phyloP scores from a whole-genome alignment of 2,113 vertebrate species.

The Aspiorhynchus laticeps region DNA sequence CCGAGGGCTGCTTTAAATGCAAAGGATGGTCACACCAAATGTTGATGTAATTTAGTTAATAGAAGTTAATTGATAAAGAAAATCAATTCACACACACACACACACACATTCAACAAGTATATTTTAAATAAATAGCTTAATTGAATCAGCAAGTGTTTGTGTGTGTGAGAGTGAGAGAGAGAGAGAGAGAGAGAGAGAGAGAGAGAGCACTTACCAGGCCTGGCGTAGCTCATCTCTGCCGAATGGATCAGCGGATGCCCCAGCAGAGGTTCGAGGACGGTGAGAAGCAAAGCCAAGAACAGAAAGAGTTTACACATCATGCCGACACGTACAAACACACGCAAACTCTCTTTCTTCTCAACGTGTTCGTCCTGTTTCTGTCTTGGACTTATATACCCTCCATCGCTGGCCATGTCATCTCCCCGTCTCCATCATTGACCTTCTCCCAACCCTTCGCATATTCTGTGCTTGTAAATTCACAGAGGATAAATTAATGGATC shows the following conservation, averaged over 20 bases:
- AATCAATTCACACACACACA: too few relatives aligned
- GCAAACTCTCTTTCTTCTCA: background rate
- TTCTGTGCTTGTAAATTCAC: slow-evolving; percentile 53
- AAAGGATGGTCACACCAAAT: too few relatives aligned
- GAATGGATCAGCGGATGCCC: slow-evolving; percentile 56
- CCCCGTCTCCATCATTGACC: too few relatives aligned
- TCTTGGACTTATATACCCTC: slow-evolving; percentile 52
- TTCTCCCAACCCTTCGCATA: background rate
- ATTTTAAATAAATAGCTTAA: too few relatives aligned
- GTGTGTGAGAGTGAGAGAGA: too few relatives aligned
- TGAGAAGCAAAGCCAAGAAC: slow-evolving; percentile 55
- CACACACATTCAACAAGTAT: too few relatives aligned
- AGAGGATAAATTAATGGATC: slow-evolving; percentile 46
- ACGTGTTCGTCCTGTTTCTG: too few relatives aligned
- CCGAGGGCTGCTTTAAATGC: too few relatives aligned
- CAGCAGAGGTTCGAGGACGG: slow-evolving; percentile 44
- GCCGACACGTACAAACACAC: slow-evolving; percentile 14
- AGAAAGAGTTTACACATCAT: slow-evolving; percentile 60
- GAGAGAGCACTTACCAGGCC: slow-evolving; percentile 57
- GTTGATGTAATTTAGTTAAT: too few relatives aligned
- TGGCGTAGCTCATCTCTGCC: slow-evolving; percentile 53
- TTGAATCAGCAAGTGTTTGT: too few relatives aligned
- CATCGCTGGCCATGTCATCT: background rate
- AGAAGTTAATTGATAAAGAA: too few relatives aligned
- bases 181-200: too few relatives aligned